phyloP scores from a whole-genome alignment of 2,888 invertebrate genomes.

The Anoplius nigerrimus region DNA sequence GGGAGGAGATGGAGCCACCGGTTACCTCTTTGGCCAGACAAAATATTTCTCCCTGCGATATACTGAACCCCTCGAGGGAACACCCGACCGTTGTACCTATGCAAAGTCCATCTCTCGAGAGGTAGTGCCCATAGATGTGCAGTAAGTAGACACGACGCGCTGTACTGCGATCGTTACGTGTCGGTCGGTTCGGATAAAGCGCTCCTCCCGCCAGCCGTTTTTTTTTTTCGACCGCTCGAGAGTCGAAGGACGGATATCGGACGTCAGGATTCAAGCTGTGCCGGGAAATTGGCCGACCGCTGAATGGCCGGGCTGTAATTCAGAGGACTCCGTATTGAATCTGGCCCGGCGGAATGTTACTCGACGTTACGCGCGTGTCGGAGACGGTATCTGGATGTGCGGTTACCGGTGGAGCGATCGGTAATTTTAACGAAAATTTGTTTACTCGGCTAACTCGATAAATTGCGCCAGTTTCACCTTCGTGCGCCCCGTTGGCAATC shows the following conservation, averaged over 20 bases:
- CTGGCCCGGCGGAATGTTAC: no score
- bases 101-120: conserved; percentile 36
- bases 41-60: conserved; percentile 63
- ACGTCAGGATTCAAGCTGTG: no score
- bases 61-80: conserved; percentile 60
- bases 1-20: conserved; percentile 39
- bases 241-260: no score
- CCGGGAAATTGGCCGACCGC: no score
- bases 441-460: no score
- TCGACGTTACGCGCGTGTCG: no score
- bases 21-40: conserved; percentile 61
- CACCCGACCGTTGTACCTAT: conserved; percentile 41
- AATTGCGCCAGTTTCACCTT: conserved; percentile 19
- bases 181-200: background rate
- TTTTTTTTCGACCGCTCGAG: conserved; percentile 21
- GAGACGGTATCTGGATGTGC: no score
- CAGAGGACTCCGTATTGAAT: no score
- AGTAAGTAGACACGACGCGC: conserved; percentile 34
- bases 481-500: conserved; percentile 7
- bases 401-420: no score
- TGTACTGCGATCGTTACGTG: background rate
- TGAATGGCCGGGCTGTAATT: no score
- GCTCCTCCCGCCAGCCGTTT: background rate
- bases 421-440: no score
- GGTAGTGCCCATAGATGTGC: conserved; percentile 25